A percentile compares a stretch with the other conserved stretches of the same genome.
Conservation (phyloP, 1,140 invertebrate species). For the Drosophila suzukii region DNA sequence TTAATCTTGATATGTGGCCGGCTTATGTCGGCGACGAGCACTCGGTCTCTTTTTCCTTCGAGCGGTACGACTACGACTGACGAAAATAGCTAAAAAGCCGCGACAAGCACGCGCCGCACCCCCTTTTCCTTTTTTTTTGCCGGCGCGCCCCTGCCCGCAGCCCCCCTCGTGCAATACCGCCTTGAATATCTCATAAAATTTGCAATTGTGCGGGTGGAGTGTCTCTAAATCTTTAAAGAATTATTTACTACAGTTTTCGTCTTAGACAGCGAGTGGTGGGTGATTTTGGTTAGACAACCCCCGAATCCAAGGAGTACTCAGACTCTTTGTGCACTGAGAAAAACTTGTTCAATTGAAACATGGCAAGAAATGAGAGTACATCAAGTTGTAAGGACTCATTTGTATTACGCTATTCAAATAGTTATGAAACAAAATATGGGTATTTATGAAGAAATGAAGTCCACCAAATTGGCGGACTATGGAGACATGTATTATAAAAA, state of each 20-base stretch:
- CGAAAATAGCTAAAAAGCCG: constrained; percentile 78
- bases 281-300: constrained; percentile 40
- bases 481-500: no score
- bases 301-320: constrained; percentile 17
- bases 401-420: no score
- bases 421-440: no score
- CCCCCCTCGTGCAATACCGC: not conserved
- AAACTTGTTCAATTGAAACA: not conserved
- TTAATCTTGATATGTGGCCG: constrained; percentile 80
- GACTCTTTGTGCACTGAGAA: constrained; percentile 3
- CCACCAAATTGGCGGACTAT: no score
- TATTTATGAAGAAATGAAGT: no score
- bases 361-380: no score
- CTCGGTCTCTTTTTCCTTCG: not conserved
- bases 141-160: not conserved
- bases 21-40: constrained; percentile 62
- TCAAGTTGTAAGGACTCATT: no score
- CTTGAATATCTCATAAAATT: constrained; percentile 74
- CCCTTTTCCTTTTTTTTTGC: not conserved
- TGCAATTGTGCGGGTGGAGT: constrained; percentile 71
- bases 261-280: constrained; percentile 38
- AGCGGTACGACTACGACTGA: constrained; percentile 2
- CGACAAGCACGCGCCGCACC: constrained; percentile 64
- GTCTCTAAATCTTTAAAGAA: constrained; percentile 83
- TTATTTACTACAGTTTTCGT: constrained; percentile 78